Evolutionary conservation across 2,113 vertebrate genomes (phyloP).

Genomic region (Meriones unguiculatus): DNA sequence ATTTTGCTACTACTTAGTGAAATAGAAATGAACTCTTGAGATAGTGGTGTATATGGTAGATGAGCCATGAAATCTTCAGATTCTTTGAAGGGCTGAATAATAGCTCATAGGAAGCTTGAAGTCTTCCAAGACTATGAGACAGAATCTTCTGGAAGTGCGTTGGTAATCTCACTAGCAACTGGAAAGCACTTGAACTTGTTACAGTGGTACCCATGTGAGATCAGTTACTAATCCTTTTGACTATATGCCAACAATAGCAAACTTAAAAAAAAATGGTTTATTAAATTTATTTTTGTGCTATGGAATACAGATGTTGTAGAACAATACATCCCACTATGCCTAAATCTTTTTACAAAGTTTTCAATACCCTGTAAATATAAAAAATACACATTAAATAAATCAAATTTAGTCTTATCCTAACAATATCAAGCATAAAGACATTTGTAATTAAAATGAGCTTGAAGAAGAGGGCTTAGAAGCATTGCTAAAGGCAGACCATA

Average conservation of each 20-base stretch:
- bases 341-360: slow-evolving; percentile 67
- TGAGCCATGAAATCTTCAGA: not conserved
- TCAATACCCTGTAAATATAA: slow-evolving; percentile 62
- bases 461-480: slow-evolving; percentile 39
- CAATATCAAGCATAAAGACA: slow-evolving; percentile 66
- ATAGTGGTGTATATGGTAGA: not conserved
- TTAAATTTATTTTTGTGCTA: slow-evolving; percentile 78
- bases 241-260: slow-evolving; percentile 75
- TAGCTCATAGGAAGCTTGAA: not conserved
- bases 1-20: not conserved
- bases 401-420: slow-evolving; percentile 70
- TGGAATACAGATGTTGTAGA: slow-evolving; percentile 75
- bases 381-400: slow-evolving; percentile 73
- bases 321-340: slow-evolving; percentile 57
- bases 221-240: slow-evolving; percentile 79
- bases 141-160: slow-evolving; percentile 15
- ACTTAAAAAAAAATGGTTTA: slow-evolving; percentile 56
- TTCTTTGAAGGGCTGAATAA: not conserved
- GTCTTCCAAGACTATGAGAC: slow-evolving; percentile 23
- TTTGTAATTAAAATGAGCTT: slow-evolving; percentile 74
- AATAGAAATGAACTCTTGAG: not conserved
- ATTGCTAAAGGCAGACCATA: slow-evolving; percentile 53
- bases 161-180: slow-evolving; percentile 45
- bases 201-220: slow-evolving; percentile 55
- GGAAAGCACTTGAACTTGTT: slow-evolving; percentile 72